Evolutionary conservation across 2,888 invertebrate genomes (phyloP).

Genomic region (Drosophila robusta): DNA sequence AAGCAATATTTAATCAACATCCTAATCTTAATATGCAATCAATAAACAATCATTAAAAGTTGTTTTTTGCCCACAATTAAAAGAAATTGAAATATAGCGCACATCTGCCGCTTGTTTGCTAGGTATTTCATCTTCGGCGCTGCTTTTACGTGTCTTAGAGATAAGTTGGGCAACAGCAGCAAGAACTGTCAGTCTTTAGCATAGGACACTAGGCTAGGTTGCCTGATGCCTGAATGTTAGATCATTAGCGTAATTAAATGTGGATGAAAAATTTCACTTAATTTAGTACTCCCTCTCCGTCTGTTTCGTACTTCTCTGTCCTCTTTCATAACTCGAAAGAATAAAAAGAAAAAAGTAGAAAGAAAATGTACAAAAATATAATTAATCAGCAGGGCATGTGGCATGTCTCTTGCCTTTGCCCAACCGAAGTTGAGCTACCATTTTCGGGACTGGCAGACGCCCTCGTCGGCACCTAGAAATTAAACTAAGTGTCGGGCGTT

Average conservation of each 20-base stretch:
- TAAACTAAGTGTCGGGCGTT: slow-evolving; percentile 72
- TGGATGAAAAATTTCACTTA: slow-evolving; percentile 75
- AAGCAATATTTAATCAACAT: too few relatives aligned
- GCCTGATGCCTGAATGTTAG: slow-evolving; percentile 30
- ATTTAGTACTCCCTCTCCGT: slow-evolving; percentile 42
- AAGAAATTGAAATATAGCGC: too few relatives aligned
- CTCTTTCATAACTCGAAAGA: slow-evolving; percentile 56
- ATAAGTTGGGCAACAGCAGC: slow-evolving; percentile 34
- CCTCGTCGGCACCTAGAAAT: slow-evolving; percentile 73
- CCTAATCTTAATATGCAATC: too few relatives aligned
- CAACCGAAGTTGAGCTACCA: slow-evolving; percentile 19
- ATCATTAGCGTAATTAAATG: slow-evolving; percentile 82
- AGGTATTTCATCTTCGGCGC: background rate
- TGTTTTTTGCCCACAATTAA: too few relatives aligned
- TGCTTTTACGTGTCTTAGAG: background rate
- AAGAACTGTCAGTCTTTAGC: slow-evolving; percentile 38
- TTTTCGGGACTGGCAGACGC: slow-evolving; percentile 36
- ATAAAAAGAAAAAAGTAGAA: background rate
- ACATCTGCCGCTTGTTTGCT: background rate
- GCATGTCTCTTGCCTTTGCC: slow-evolving; percentile 47
- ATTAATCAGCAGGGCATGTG: slow-evolving; percentile 80
- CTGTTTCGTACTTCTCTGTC: background rate
- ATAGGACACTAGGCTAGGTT: slow-evolving; percentile 16
- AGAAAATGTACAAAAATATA: slow-evolving; percentile 56
- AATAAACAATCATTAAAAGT: too few relatives aligned